Conservation (phyloP, 2,113 vertebrate genomes). For the Pterocles burchelli region DNA sequence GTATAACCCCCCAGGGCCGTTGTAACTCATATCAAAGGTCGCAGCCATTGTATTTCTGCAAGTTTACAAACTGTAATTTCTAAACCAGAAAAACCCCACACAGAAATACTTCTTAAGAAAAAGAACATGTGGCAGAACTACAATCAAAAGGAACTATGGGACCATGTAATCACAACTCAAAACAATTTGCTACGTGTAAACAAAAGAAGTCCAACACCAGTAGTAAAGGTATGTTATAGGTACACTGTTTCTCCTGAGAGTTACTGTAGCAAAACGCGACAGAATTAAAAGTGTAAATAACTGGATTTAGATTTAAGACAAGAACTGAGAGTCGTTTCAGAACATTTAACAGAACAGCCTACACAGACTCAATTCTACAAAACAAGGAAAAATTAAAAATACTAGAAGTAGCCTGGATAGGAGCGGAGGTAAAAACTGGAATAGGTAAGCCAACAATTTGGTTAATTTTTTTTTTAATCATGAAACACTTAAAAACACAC, state of each 20-base stretch:
- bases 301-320: neutral
- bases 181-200: neutral
- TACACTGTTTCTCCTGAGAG: neutral
- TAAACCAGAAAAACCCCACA: neutral
- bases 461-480: neutral
- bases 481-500: neutral
- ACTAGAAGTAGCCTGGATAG: neutral
- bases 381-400: neutral
- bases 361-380: neutral
- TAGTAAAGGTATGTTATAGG: neutral
- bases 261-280: neutral
- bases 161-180: neutral
- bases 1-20: too few relatives aligned
- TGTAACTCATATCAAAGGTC: neutral
- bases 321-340: neutral
- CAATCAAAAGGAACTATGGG: neutral
- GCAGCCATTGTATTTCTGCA: neutral
- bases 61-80: neutral
- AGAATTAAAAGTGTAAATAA: neutral
- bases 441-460: neutral
- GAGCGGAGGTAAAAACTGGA: neutral
- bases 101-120: neutral
- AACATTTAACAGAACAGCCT: neutral
- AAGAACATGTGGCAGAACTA: neutral
- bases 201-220: neutral